Conservation (phyloP, 2,888 invertebrate species). For the Phalera bucephala region DNA sequence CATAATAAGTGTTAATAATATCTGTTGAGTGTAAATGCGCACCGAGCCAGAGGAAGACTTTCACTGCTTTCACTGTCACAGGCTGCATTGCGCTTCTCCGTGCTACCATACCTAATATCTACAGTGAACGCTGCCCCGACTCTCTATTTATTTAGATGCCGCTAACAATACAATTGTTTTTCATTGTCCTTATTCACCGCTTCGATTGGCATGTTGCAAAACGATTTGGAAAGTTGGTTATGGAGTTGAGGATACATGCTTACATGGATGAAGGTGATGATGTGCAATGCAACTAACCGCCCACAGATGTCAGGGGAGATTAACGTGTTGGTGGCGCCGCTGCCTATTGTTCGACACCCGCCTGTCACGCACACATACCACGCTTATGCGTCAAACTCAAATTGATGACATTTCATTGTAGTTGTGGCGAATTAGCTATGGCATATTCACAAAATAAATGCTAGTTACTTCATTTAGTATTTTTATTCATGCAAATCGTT, state of each 20-base stretch:
- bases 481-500: no score
- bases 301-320: constrained; percentile 59
- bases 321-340: constrained; percentile 62
- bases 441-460: no score
- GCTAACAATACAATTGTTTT: constrained; percentile 68
- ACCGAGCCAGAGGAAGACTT: constrained; percentile 53
- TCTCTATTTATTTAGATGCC: constrained; percentile 77
- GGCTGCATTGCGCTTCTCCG: constrained; percentile 56
- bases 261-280: constrained; percentile 67
- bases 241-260: constrained; percentile 51
- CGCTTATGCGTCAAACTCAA: constrained; percentile 35
- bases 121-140: constrained; percentile 41
- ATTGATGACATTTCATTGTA: background rate
- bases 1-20: constrained; percentile 51
- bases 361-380: constrained; percentile 34
- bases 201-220: constrained; percentile 67
- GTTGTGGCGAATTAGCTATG: no score
- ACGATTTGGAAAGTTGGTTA: constrained; percentile 72
- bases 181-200: constrained; percentile 64
- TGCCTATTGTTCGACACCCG: constrained; percentile 53
- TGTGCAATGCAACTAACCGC: constrained; percentile 66
- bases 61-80: constrained; percentile 78
- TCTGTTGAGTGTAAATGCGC: constrained; percentile 38
- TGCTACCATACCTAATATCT: constrained; percentile 48
- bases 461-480: no score